Conservation (phyloP, 2,888 invertebrate species). For the Apamea monoglypha region DNA sequence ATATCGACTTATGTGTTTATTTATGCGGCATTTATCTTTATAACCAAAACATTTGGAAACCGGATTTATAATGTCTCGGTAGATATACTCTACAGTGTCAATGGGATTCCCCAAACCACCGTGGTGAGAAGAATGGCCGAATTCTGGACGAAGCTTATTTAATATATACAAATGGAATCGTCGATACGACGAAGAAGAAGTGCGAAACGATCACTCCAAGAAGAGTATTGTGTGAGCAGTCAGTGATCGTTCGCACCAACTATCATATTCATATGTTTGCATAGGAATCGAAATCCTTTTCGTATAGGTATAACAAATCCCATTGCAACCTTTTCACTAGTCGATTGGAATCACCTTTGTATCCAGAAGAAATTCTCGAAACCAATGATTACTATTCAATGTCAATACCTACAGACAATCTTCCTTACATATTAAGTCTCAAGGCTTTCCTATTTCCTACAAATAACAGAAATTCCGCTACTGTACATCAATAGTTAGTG, state of each 20-base stretch:
- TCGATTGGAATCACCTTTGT: conserved; percentile 12
- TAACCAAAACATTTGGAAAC: conserved; percentile 5
- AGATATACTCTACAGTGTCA: background rate
- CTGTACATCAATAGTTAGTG: conserved; percentile 8
- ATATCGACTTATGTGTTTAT: conserved; percentile 19
- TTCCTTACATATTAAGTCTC: conserved; percentile 29
- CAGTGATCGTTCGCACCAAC: background rate
- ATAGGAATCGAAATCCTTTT: background rate
- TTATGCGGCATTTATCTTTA: conserved; percentile 9
- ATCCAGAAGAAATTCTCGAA: conserved; percentile 43
- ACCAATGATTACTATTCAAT: conserved; percentile 34
- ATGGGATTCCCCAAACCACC: background rate
- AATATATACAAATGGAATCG: background rate
- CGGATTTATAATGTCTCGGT: background rate
- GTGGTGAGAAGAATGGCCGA: background rate
- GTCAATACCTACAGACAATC: conserved; percentile 17
- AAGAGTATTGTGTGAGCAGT: no score
- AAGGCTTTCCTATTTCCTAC: conserved; percentile 36
- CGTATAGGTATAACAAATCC: background rate
- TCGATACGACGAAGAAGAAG: background rate
- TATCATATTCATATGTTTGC: background rate
- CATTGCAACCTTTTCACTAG: background rate
- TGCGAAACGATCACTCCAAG: background rate
- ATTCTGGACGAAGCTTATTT: background rate
- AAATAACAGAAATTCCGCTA: conserved; percentile 25